Conservation (phyloP, 2,888 invertebrate species). For the Mythimna loreyi region DNA sequence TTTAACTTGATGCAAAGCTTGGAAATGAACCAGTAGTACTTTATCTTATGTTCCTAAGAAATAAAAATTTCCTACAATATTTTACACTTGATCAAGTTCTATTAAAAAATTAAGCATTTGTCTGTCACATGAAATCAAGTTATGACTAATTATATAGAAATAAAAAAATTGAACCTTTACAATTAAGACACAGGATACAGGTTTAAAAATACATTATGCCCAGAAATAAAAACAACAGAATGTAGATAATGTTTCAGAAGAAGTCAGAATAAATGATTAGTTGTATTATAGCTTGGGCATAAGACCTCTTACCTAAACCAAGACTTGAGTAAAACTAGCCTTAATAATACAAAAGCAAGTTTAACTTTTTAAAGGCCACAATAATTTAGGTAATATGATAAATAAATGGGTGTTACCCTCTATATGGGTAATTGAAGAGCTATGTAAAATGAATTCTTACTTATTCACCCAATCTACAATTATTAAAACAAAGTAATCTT, state of each 20-base stretch:
- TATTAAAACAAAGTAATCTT: slow-evolving; percentile 57
- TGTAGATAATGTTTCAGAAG: slow-evolving; percentile 49
- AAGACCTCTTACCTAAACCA: slow-evolving; percentile 77
- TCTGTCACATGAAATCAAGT: slow-evolving; percentile 72
- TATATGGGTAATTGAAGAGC: slow-evolving; percentile 79
- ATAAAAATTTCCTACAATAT: slow-evolving; percentile 88
- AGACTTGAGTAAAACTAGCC: slow-evolving; percentile 82
- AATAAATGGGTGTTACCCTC: slow-evolving; percentile 84
- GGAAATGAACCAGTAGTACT: slow-evolving; percentile 85
- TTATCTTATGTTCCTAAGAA: slow-evolving; percentile 88
- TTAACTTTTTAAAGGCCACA: slow-evolving; percentile 88
- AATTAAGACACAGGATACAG: slow-evolving; percentile 73
- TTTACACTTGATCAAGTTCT: slow-evolving; percentile 86
- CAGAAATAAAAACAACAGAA: slow-evolving; percentile 73
- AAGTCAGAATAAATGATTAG: slow-evolving; percentile 52
- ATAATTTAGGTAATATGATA: slow-evolving; percentile 88
- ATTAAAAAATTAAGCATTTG: slow-evolving; percentile 78
- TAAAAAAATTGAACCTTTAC: slow-evolving; percentile 71
- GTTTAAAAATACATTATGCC: slow-evolving; percentile 72
- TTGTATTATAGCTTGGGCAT: slow-evolving; percentile 76
- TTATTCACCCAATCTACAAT: slow-evolving; percentile 85
- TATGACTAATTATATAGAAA: slow-evolving; percentile 71
- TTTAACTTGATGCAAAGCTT: slow-evolving; percentile 81
- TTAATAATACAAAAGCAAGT: slow-evolving; percentile 88
- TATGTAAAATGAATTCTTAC: slow-evolving; percentile 80